Conservation (phyloP, 2,888 invertebrate genomes). For the Hermaeophaga mercurialis region DNA sequence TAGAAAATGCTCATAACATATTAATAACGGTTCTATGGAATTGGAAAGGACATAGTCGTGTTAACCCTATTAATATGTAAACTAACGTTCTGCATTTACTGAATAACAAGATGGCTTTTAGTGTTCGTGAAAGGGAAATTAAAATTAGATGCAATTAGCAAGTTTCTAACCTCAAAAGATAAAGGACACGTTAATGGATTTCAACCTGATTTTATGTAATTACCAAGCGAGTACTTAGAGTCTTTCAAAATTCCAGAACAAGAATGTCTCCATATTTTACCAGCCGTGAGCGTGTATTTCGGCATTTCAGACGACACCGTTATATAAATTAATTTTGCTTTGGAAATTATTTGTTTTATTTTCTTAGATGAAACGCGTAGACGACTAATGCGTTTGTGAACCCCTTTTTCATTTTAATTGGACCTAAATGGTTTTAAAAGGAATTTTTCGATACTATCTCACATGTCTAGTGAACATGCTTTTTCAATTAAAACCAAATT, state of each 20-base stretch:
- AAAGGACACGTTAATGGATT: slow-evolving; percentile 1
- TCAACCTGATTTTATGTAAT: neutral
- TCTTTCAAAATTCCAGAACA: neutral
- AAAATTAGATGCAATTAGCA: slow-evolving; percentile 2
- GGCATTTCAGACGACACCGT: neutral
- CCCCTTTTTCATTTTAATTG: too few relatives aligned
- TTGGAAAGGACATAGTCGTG: neutral
- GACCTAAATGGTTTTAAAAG: too few relatives aligned
- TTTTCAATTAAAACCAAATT: too few relatives aligned
- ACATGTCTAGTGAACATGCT: too few relatives aligned
- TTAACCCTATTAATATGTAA: neutral
- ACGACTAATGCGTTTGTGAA: too few relatives aligned
- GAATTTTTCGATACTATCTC: too few relatives aligned
- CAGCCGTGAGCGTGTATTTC: neutral
- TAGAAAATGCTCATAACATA: too few relatives aligned
- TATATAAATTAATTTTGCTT: neutral
- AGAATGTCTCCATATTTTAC: neutral
- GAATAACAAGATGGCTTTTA: neutral
- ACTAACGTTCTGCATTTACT: neutral
- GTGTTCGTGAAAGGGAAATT: neutral
- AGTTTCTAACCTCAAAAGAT: neutral
- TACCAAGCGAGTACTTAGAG: neutral
- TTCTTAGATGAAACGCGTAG: too few relatives aligned
- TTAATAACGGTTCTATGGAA: too few relatives aligned
- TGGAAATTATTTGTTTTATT: neutral